A percentile compares a stretch with the other conserved stretches of the same genome.
phyloP scores from a whole-genome alignment of 2,113 vertebrate genomes.

The Propithecus coquereli region DNA sequence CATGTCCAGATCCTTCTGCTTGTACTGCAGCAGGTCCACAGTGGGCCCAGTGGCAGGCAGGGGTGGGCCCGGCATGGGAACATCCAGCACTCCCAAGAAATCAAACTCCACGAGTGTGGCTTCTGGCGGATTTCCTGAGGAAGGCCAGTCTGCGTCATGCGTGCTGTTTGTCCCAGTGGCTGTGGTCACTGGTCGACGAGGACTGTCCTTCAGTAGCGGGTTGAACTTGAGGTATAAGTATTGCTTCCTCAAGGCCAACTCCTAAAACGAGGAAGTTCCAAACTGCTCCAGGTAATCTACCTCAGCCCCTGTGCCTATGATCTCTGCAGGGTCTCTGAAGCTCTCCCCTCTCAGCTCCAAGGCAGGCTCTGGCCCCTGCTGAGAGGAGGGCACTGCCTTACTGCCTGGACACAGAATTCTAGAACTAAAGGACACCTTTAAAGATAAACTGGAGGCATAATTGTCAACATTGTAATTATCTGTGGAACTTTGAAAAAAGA shows the following conservation, averaged over 20 bases:
- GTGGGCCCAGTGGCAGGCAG: constrained; percentile 79
- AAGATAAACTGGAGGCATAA: background rate
- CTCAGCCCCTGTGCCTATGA: constrained; percentile 84
- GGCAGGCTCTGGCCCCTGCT: background rate
- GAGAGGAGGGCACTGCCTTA: background rate
- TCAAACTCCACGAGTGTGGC: constrained; percentile 80
- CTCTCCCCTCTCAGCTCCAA: constrained; percentile 61
- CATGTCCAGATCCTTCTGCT: constrained; percentile 92
- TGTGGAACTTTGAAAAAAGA: background rate
- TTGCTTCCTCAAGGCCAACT: constrained; percentile 95
- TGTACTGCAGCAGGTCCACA: constrained; percentile 92
- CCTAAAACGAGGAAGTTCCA: constrained; percentile 91
- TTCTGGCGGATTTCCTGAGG: constrained; percentile 23
- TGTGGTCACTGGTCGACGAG: constrained; percentile 73
- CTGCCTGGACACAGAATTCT: background rate
- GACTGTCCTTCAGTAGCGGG: constrained; percentile 93
- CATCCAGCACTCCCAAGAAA: constrained; percentile 78
- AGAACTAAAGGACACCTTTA: background rate
- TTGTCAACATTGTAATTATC: background rate
- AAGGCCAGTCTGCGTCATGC: constrained; percentile 41
- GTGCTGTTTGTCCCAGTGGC: background rate
- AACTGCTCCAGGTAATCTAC: constrained; percentile 97
- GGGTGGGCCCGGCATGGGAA: constrained; percentile 65
- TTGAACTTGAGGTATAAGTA: constrained; percentile 97
- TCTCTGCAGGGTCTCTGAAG: constrained; percentile 81